Evolutionary conservation across 2,888 invertebrate species (phyloP), one percentile per base, ranked within the genome.

Genomic region (Pristionchus entomophagus): DNA sequence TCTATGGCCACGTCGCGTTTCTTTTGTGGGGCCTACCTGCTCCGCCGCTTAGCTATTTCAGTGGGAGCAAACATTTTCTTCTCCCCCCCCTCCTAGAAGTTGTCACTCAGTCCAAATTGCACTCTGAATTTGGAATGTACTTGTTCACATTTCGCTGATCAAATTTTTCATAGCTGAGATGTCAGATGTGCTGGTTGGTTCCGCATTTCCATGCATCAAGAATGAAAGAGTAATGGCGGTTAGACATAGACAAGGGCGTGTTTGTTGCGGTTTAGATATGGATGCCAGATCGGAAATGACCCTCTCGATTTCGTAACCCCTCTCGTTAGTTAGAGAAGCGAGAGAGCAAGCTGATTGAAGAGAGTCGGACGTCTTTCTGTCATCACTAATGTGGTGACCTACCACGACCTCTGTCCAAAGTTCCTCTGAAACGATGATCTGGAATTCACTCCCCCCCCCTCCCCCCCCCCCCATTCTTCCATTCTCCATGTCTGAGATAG

Each of bases 111-210:
- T 3, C 62, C 29, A 62, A 62, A 62, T 62, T 62, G 62, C 62
- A 62, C 62, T 62, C 10, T 62, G 62, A 62, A 62, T 62, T 62
- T 32, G 62, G 3, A 14, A 32, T 62, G 29, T 4, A 4, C 32
- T 32, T 32, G 29, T 62, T 62, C 62, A 32, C 32, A 32, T 32
- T 32, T 62, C 14, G 4, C 62, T 32, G 62, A 62, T 62, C 29
- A 62, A 29, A 62, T 62, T 56, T 62, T 62, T 62, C 62, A 62
- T 62, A 10, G 59, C n/a, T n/a, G n/a, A n/a, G n/a, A n/a, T n/a
- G n/a, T n/a, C n/a, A 26, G 26, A 59, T 26, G 26, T 59, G 29
- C n/a, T 22, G n/a, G 10, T 26, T 59, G n/a, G n/a, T 59, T 59
- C 59, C 59, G 59, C 59, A 26, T 59, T 59, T 59, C 26, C 59